Evolutionary conservation across 2,113 vertebrate species (phyloP).

Genomic region (Atherinomorus stipes): DNA sequence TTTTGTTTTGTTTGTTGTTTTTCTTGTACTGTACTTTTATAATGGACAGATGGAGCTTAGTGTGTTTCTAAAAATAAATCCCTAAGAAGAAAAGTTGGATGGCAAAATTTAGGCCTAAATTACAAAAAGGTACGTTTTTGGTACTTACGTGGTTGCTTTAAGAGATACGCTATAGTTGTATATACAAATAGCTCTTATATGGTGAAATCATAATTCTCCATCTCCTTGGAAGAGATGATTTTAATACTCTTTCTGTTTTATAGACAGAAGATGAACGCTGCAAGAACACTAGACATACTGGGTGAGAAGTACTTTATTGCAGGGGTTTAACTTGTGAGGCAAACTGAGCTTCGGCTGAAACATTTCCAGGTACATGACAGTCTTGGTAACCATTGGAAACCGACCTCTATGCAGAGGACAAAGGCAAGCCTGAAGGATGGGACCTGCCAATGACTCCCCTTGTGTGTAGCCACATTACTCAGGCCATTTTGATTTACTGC

Average conservation of each 20-base stretch:
- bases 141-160: conserved; percentile 61
- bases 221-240: conserved; percentile 57
- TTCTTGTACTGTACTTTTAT: conserved; percentile 14
- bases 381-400: conserved; percentile 43
- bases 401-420: conserved; percentile 39
- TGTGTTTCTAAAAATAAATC: conserved; percentile 56
- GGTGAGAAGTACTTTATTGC: conserved; percentile 13
- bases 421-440: conserved; percentile 59
- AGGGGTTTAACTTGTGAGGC: conserved; percentile 24
- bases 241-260: conserved; percentile 50
- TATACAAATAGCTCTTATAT: conserved; percentile 65
- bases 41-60: conserved; percentile 63
- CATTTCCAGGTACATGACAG: conserved; percentile 22
- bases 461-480: conserved; percentile 54
- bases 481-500: conserved; percentile 75
- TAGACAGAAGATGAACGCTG: conserved; percentile 37
- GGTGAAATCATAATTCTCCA: conserved; percentile 52
- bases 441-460: conserved; percentile 60
- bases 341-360: conserved; percentile 27
- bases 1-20: not conserved
- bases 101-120: conserved; percentile 51
- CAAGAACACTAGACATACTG: conserved; percentile 16
- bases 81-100: conserved; percentile 64
- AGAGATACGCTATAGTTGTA: conserved; percentile 38
- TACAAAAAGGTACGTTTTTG: conserved; percentile 63